phyloP scores from a whole-genome alignment of 2,113 vertebrate species.

The Entelurus aequoreus region DNA sequence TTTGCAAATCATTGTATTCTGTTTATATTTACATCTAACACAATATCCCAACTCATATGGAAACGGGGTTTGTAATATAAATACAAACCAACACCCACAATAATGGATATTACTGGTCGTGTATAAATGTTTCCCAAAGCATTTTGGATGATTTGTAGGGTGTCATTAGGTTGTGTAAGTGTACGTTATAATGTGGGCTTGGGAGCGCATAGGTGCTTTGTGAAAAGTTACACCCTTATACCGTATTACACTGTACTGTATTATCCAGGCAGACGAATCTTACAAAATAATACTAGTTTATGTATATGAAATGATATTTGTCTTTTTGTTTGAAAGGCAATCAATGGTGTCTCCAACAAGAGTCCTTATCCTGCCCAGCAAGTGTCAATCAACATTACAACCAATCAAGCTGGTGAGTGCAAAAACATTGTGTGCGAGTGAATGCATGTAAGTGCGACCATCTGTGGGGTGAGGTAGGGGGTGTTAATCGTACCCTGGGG shows the following conservation, averaged over 20 bases:
- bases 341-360: conserved; percentile 92
- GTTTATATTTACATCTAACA: no score
- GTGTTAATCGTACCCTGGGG: conserved; percentile 27
- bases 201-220: neutral
- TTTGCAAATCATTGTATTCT: no score
- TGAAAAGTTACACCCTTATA: neutral
- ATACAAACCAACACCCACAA: no score
- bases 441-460: conserved; percentile 1
- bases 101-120: no score
- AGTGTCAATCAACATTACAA: conserved; percentile 94
- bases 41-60: no score
- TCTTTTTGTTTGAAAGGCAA: conserved; percentile 68
- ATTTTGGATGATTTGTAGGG: neutral
- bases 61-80: no score
- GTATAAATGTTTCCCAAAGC: no score
- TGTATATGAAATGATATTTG: neutral
- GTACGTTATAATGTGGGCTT: neutral
- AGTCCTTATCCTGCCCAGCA: conserved; percentile 92
- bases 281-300: no score
- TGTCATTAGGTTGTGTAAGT: neutral
- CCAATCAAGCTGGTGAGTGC: conserved; percentile 92
- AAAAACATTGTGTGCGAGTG: conserved; percentile 10
- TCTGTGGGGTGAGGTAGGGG: neutral
- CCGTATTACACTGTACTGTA: no score
- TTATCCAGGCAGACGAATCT: neutral